Evolutionary conservation across 2,797 vertebrate species (phyloP).

Genomic region (Psittacula derbiana): DNA sequence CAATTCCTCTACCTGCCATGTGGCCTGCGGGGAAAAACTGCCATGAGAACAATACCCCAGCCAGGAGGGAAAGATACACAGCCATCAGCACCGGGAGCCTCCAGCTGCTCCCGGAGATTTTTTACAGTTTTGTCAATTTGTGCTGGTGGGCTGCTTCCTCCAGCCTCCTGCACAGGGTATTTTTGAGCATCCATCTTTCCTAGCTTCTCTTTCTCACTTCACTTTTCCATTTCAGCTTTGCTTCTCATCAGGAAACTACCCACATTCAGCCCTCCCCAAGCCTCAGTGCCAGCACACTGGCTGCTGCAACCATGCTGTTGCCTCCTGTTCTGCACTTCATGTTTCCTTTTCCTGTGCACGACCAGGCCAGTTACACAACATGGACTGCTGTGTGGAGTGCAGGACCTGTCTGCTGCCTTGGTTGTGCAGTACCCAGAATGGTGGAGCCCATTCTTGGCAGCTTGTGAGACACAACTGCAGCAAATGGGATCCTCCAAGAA

Average conservation of each 20-base stretch:
- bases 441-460: fast-evolving
- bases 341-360: fast-evolving
- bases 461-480: background rate
- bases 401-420: background rate
- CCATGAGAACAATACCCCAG: background rate
- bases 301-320: fast-evolving
- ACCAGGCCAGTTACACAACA: fast-evolving
- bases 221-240: background rate
- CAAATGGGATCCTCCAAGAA: fast-evolving
- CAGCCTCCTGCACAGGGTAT: background rate
- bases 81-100: background rate
- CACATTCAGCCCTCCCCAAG: background rate
- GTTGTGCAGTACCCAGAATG: background rate
- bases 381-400: background rate
- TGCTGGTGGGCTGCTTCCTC: conserved; percentile 2
- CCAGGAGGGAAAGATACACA: background rate
- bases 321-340: background rate
- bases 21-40: background rate
- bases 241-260: background rate
- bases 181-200: background rate
- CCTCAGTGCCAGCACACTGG: background rate
- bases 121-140: background rate
- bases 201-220: conserved; percentile 1
- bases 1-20: background rate
- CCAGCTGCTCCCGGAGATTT: conserved; percentile 23